phyloP scores from a whole-genome alignment of 2,888 invertebrate genomes.

The Drosophila nigricruria region DNA sequence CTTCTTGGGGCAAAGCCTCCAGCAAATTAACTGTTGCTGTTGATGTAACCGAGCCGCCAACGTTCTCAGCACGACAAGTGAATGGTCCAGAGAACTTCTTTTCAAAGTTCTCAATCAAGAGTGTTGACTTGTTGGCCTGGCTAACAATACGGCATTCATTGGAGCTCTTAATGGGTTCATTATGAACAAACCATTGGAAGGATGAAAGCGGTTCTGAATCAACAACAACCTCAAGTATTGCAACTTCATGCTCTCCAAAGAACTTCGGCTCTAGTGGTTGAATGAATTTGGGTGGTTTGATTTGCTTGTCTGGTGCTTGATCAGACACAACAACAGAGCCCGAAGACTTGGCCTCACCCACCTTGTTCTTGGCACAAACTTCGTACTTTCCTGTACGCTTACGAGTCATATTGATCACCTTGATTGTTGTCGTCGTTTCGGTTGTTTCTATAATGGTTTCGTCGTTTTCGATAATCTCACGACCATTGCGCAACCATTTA shows the following conservation, averaged over 20 bases:
- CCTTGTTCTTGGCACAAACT: constrained; percentile 91
- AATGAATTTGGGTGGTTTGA: constrained; percentile 90
- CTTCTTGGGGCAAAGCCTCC: constrained; percentile 86
- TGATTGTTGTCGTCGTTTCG: constrained; percentile 88
- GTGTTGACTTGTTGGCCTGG: constrained; percentile 91
- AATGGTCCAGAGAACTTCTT: constrained; percentile 91
- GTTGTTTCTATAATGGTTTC: constrained; percentile 87
- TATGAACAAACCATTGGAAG: constrained; percentile 94
- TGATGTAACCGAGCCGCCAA: constrained; percentile 94
- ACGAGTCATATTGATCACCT: constrained; percentile 89
- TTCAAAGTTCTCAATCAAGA: constrained; percentile 90
- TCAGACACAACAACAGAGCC: constrained; percentile 92
- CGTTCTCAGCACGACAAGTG: constrained; percentile 95
- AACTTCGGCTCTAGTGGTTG: constrained; percentile 90
- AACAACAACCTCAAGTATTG: constrained; percentile 92
- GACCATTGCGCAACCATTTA: constrained; percentile 94
- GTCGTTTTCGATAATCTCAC: constrained; percentile 89
- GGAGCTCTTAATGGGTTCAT: constrained; percentile 89
- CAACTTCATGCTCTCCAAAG: constrained; percentile 90
- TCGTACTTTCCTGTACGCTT: constrained; percentile 95
- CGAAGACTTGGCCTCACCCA: constrained; percentile 92
- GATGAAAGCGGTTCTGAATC: constrained; percentile 92
- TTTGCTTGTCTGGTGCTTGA: constrained; percentile 87
- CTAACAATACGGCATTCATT: constrained; percentile 90
- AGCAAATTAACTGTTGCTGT: constrained; percentile 90